phyloP scores from a whole-genome alignment of 2,797 vertebrate species.

The Columba guinea region DNA sequence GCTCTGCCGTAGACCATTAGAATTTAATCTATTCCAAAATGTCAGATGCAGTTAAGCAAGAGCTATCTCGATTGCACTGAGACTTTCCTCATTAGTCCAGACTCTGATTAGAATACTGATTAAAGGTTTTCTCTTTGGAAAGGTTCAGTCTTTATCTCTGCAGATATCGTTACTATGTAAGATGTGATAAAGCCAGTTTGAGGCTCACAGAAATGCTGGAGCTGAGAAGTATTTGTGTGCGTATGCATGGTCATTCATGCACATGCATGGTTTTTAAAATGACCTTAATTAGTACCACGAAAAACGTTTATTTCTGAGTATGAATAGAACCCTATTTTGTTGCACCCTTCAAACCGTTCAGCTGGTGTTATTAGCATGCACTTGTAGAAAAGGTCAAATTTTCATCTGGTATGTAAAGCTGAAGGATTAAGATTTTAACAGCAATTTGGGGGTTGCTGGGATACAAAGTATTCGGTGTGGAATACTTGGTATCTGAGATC shows the following conservation, averaged over 20 bases:
- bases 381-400: constrained; percentile 1
- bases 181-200: background rate
- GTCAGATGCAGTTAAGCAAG: constrained; percentile 49
- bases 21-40: constrained; percentile 60
- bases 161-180: constrained; percentile 3
- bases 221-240: background rate
- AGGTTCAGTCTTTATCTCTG: constrained; percentile 49
- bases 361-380: background rate
- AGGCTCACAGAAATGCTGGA: background rate
- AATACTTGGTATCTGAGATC: constrained; percentile 41
- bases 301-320: background rate
- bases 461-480: background rate
- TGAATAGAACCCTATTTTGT: background rate
- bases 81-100: constrained; percentile 41
- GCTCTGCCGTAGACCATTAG: constrained; percentile 22
- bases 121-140: constrained; percentile 57
- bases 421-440: constrained; percentile 45
- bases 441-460: constrained; percentile 43
- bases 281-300: background rate
- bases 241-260: background rate
- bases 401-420: constrained; percentile 8
- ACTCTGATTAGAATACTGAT: constrained; percentile 53
- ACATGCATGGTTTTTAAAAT: background rate
- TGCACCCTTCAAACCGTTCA: background rate
- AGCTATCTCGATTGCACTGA: background rate